Evolutionary conservation across 2,888 invertebrate genomes (phyloP).

Genomic region (Argyresthia goedartella): DNA sequence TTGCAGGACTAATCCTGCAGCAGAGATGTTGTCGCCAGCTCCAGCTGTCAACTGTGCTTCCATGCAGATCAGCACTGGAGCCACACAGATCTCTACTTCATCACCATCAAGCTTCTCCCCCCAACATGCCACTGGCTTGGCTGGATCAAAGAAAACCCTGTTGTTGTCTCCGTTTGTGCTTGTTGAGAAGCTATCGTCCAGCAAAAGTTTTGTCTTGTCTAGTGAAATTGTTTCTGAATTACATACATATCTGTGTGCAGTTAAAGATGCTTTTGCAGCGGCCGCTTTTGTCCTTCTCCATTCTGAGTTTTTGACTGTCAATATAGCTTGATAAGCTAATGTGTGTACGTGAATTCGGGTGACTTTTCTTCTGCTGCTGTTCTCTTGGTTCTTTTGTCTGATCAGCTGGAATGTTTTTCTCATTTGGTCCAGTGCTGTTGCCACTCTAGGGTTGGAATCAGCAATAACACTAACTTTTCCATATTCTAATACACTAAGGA

Average conservation of each 20-base stretch:
- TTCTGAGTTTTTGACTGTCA: slow-evolving; percentile 75
- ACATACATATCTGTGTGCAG: slow-evolving; percentile 87
- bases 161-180: slow-evolving; percentile 67
- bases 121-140: slow-evolving; percentile 87
- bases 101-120: slow-evolving; percentile 70
- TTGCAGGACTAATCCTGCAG: slow-evolving; percentile 85
- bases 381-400: slow-evolving; percentile 44
- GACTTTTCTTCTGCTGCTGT: slow-evolving; percentile 66
- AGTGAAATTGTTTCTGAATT: slow-evolving; percentile 72
- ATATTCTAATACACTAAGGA: slow-evolving; percentile 76
- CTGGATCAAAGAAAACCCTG: slow-evolving; percentile 75
- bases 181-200: slow-evolving; percentile 88
- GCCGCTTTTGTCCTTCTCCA: slow-evolving; percentile 87
- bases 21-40: slow-evolving; percentile 90
- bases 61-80: slow-evolving; percentile 87
- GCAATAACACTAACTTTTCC: slow-evolving; percentile 81
- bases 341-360: slow-evolving; percentile 89
- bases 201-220: slow-evolving; percentile 69
- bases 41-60: slow-evolving; percentile 86
- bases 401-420: slow-evolving; percentile 74
- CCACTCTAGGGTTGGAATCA: slow-evolving; percentile 84
- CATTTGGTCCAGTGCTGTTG: slow-evolving; percentile 86
- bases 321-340: slow-evolving; percentile 87
- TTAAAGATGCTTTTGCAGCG: slow-evolving; percentile 85
- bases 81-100: slow-evolving; percentile 79